Base-by-base conservation (phyloP, 2,113 vertebrate genomes). In the Campylorhamphus procurvoides region DNA sequence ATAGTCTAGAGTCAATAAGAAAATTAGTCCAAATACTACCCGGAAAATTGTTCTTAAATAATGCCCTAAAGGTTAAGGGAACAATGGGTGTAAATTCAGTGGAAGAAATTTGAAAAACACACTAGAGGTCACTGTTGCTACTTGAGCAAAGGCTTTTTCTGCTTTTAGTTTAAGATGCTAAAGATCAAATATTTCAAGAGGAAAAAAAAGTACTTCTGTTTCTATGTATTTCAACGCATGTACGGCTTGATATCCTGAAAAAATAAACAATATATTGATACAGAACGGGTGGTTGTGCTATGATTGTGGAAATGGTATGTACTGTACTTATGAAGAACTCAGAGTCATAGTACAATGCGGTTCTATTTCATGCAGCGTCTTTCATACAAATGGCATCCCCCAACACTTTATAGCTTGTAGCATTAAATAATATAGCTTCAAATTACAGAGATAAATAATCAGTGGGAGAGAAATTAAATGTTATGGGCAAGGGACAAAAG, bases 81-180 rank as follows among this genome's bases (percentile, higher is more conserved):
- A 96, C 85, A 96, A 94, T 94, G 94, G 83, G 42, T 92, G 63
- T 84, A 94, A 94, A 94, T 82, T 87, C 63, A 59, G 44, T 25
- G 80, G 95, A 96, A 98, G 87, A 96, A 94, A 89, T 95, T 66
- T 66, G 28, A 96, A 98, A 98, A 97, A 92, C 97, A 98, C 98
- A 96, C 98, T 98, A 98, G 98, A 98, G 98, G 98, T 98, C 98
- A 97, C 98, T 98, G 97, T 98, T 98, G 98, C 97, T 97, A 95
- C 98, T 98, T 89, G 68, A 97, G 96, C 96, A 87, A 93, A 97
- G 97, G 85, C 47, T 86, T 71, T 66, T 76, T 68, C 81, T 84
- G 40, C 42, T 95, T 87, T 55, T 69, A 93, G 46, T 71, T 95
- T 87, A 47, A 96, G 93, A 67, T 52, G 55, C 40, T 86, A 9